A percentile compares a stretch with the other conserved stretches of the same genome.
Evolutionary conservation across 2,888 invertebrate species (phyloP).

Genomic region (Cryptophagus acutangulus): DNA sequence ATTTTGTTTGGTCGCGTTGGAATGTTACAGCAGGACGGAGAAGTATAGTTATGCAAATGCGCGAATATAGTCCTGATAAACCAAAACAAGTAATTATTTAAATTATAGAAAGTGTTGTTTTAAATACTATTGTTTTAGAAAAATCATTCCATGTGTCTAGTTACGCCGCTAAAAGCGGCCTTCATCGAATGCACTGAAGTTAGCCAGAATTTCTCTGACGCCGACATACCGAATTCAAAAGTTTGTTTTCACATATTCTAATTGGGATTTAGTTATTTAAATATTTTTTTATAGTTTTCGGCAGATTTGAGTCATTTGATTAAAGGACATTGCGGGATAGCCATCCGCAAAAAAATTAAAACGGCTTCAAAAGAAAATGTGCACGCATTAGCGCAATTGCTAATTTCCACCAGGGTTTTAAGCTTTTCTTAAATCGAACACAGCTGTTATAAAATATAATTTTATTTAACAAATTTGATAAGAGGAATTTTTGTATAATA

Average conservation of each 20-base stretch:
- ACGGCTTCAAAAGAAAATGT: slow-evolving; percentile 56
- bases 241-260: slow-evolving; percentile 18
- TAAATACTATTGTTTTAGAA: slow-evolving; percentile 24
- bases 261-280: background rate
- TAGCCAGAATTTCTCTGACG: slow-evolving; percentile 60
- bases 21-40: slow-evolving; percentile 57
- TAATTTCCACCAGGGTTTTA: slow-evolving; percentile 58
- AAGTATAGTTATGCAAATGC: slow-evolving; percentile 62
- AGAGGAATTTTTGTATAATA: too few relatives aligned
- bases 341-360: slow-evolving; percentile 54
- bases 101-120: slow-evolving; percentile 10
- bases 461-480: too few relatives aligned
- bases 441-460: too few relatives aligned
- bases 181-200: slow-evolving; percentile 73
- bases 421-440: slow-evolving; percentile 65
- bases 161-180: slow-evolving; percentile 64
- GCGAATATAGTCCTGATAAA: slow-evolving; percentile 51
- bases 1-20: slow-evolving; percentile 74
- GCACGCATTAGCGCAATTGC: slow-evolving; percentile 56
- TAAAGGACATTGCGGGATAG: slow-evolving; percentile 58
- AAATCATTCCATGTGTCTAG: slow-evolving; percentile 49
- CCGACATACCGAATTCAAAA: slow-evolving; percentile 25
- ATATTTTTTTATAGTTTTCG: slow-evolving; percentile 56
- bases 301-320: slow-evolving; percentile 59
- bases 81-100: slow-evolving; percentile 48